Evolutionary conservation across 2,797 vertebrate species (phyloP).

Genomic region (Phrynocephalus vlangalii): DNA sequence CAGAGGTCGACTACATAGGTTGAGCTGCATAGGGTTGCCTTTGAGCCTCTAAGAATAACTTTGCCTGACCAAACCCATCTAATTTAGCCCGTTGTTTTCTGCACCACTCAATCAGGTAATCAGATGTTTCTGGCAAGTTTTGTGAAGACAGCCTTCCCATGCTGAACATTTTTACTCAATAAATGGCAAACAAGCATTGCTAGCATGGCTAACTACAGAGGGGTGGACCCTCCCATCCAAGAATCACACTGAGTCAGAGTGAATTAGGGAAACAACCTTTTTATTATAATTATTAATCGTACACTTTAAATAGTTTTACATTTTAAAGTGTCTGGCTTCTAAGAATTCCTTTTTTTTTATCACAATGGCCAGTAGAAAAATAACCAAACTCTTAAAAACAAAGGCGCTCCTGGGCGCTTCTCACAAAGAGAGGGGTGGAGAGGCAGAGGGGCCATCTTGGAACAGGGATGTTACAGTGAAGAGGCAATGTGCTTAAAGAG

Average conservation of each 20-base stretch:
- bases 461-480: background rate
- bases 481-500: conserved; percentile 2
- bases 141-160: background rate
- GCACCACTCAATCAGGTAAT: background rate
- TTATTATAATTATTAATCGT: conserved; percentile 36
- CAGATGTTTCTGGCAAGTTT: background rate
- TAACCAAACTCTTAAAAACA: conserved; percentile 45
- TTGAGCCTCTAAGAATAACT: background rate
- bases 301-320: conserved; percentile 36
- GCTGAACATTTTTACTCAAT: background rate
- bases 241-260: conserved; percentile 19
- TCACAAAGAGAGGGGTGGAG: conserved; percentile 18
- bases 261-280: conserved; percentile 37
- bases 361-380: conserved; percentile 47
- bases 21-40: background rate
- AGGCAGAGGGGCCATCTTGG: background rate
- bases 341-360: conserved; percentile 41
- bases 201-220: background rate
- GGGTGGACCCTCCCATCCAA: background rate
- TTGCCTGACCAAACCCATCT: background rate
- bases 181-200: background rate
- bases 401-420: conserved; percentile 28
- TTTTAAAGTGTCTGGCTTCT: conserved; percentile 28
- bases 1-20: background rate
- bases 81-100: background rate